These are phyloP conservation scores for Hyla sarda DNA, from an alignment of 2,113 vertebrate species.

Conservation along the genomic window DNA sequence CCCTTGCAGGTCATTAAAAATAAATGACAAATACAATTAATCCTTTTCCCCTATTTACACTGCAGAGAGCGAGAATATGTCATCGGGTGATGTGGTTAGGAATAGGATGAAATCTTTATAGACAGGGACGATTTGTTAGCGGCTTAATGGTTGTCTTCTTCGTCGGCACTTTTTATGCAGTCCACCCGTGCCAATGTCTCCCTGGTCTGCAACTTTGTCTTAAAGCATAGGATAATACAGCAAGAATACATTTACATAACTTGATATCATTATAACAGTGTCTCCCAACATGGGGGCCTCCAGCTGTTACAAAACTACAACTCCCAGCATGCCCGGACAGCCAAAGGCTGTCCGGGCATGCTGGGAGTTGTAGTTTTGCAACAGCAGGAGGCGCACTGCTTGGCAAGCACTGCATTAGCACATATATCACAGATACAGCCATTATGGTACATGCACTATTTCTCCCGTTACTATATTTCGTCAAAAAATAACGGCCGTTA, in stretches of 20 bases:
- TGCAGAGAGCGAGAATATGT: not conserved
- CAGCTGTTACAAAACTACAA: no score
- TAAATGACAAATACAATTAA: slow-evolving; percentile 6
- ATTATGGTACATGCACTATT: no score
- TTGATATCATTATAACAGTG: no score
- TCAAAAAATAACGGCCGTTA: no score
- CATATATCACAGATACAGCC: no score
- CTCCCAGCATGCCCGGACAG: no score
- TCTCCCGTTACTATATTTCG: no score
- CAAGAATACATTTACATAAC: not conserved
- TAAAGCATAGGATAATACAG: not conserved
- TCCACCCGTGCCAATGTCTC: not conserved
- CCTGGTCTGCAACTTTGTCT: not conserved
- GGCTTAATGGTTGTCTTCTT: not conserved
- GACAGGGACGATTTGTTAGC: not conserved
- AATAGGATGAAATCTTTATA: not conserved
- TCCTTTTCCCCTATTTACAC: not conserved
- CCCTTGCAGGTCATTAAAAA: slow-evolving; percentile 1
- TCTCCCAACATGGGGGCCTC: no score
- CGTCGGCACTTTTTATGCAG: not conserved
- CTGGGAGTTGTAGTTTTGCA: no score
- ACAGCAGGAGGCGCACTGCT: no score
- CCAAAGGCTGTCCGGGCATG: no score
- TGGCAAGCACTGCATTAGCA: no score
- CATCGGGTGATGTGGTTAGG: not conserved